Percentiles rank a stretch among this genome's conserved stretches.
These are phyloP conservation scores for Hartigia nigra DNA, from an alignment of 2,888 invertebrate species.

Conservation along the genomic window DNA sequence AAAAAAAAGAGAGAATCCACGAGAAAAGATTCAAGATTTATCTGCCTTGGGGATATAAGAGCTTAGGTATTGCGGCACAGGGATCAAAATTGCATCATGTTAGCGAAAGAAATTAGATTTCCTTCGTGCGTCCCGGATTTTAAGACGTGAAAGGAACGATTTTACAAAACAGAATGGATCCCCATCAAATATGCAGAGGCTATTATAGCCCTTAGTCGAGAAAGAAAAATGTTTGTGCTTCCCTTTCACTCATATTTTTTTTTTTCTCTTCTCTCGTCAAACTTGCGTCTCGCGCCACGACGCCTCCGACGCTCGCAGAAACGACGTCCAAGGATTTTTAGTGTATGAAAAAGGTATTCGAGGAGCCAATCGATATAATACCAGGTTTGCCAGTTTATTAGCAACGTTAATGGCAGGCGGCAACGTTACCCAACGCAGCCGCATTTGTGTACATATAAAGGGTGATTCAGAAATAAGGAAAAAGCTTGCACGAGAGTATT, in stretches of 20 bases:
- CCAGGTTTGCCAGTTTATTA: background rate
- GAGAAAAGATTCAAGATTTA: slow-evolving; percentile 38
- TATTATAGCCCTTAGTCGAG: slow-evolving; percentile 40
- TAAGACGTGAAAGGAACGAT: slow-evolving; percentile 21
- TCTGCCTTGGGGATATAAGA: slow-evolving; percentile 36
- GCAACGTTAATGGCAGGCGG: background rate
- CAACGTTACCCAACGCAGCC: background rate
- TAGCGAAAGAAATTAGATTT: slow-evolving; percentile 52
- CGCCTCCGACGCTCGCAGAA: background rate
- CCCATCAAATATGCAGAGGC: slow-evolving; percentile 52
- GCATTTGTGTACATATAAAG: background rate
- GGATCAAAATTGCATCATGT: slow-evolving; percentile 54
- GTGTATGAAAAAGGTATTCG: background rate
- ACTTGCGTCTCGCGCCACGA: background rate
- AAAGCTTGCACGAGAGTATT: too few relatives aligned
- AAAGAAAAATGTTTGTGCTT: slow-evolving; percentile 45
- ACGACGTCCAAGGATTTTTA: background rate
- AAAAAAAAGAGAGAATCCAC: slow-evolving; percentile 8
- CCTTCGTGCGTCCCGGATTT: slow-evolving; percentile 17
- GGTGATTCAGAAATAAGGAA: too few relatives aligned
- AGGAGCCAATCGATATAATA: background rate
- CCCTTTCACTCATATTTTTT: slow-evolving; percentile 18
- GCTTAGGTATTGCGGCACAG: slow-evolving; percentile 37
- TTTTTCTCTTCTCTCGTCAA: background rate
- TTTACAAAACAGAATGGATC: slow-evolving; percentile 43